These are phyloP conservation scores for Rhadinocentrus ornatus DNA, from an alignment of 2,797 vertebrate species.

Conservation along the genomic window DNA sequence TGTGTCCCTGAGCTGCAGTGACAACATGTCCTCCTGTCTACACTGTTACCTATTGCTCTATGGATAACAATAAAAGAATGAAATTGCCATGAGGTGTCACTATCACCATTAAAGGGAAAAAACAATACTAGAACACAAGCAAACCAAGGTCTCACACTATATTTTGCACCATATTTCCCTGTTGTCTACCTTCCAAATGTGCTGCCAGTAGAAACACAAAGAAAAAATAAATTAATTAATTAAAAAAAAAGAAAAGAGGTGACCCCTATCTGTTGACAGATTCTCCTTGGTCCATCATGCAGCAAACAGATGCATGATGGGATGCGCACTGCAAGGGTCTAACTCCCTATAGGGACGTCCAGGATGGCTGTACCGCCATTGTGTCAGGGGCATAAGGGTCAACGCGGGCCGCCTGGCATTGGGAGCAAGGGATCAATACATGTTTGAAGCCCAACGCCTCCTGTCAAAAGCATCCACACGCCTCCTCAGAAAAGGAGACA, in stretches of 20 bases:
- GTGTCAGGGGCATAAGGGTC: conserved; percentile 24
- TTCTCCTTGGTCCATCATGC: conserved; percentile 19
- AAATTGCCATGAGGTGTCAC: conserved; percentile 18
- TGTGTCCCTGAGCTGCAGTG: conserved; percentile 52
- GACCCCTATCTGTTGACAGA: conserved; percentile 16
- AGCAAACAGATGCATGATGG: conserved; percentile 27
- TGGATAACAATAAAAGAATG: conserved; percentile 12
- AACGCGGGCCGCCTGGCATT: conserved; percentile 13
- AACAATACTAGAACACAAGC: background rate
- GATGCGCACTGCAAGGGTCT: conserved; percentile 1
- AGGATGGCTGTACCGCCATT: conserved; percentile 15
- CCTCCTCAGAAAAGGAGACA: conserved; percentile 32
- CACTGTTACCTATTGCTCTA: conserved; percentile 50
- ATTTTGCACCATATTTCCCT: background rate
- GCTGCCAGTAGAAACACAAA: conserved; percentile 21
- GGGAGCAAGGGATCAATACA: conserved; percentile 41
- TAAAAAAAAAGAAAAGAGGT: background rate
- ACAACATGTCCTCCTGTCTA: conserved; percentile 68
- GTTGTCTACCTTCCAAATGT: conserved; percentile 22
- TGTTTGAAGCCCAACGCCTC: conserved; percentile 32
- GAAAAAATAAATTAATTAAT: conserved; percentile 15
- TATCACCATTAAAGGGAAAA: background rate
- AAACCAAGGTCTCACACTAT: conserved; percentile 13
- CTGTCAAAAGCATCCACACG: conserved; percentile 41
- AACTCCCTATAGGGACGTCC: conserved; percentile 16